These are phyloP conservation scores for Orthosia gothica DNA, from an alignment of 2,888 invertebrate genomes.

Conservation along the genomic window DNA sequence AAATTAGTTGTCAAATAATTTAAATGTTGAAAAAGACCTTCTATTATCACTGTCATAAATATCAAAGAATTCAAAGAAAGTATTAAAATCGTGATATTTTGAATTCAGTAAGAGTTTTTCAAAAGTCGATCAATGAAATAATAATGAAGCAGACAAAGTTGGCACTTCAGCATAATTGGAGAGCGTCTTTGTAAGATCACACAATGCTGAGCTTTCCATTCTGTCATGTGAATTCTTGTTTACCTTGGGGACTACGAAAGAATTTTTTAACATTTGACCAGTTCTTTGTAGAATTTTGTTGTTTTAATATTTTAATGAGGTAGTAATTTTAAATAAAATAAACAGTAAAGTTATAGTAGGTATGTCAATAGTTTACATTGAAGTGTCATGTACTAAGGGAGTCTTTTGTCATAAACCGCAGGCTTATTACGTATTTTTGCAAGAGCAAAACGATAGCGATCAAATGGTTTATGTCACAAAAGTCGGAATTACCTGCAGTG, in stretches of 20 bases:
- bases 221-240: constrained; percentile 48
- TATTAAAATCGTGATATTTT: constrained; percentile 39
- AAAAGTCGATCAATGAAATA: constrained; percentile 65
- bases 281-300: not conserved
- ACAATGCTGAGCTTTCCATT: constrained; percentile 60
- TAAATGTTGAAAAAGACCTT: not conserved
- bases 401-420: too few relatives aligned
- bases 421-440: too few relatives aligned
- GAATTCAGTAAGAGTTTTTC: constrained; percentile 49
- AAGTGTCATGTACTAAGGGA: too few relatives aligned
- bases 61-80: constrained; percentile 32
- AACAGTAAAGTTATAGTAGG: too few relatives aligned
- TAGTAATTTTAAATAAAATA: too few relatives aligned
- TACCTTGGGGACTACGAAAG: constrained; percentile 26
- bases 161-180: constrained; percentile 67
- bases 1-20: not conserved
- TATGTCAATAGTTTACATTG: too few relatives aligned
- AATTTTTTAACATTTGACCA: not conserved
- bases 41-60: constrained; percentile 3
- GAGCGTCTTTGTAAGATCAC: constrained; percentile 65
- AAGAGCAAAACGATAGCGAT: too few relatives aligned
- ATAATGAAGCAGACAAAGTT: constrained; percentile 66
- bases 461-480: too few relatives aligned
- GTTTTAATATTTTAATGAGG: not conserved
- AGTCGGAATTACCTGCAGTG: too few relatives aligned